phyloP scores from a whole-genome alignment of 2,888 invertebrate species.

The Dastarcus helophoroides region DNA sequence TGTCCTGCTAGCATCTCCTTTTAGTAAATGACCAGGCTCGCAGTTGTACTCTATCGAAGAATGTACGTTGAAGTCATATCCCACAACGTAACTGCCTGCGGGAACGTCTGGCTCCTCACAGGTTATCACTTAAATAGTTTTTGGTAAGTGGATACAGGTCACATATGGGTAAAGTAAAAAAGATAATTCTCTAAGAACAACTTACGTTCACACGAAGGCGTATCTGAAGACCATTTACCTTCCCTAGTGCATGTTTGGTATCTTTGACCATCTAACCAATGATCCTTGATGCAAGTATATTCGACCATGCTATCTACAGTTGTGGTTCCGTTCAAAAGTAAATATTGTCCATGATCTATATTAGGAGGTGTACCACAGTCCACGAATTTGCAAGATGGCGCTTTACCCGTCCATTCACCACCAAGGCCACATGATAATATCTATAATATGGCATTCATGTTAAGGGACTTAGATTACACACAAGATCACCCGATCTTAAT shows the following conservation, averaged over 20 bases:
- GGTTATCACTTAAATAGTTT: constrained; percentile 67
- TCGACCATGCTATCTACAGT: constrained; percentile 68
- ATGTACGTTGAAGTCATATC: constrained; percentile 81
- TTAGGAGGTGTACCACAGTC: constrained; percentile 76
- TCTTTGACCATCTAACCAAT: constrained; percentile 66
- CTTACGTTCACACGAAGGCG: constrained; percentile 77
- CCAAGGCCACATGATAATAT: constrained; percentile 74
- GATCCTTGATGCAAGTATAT: constrained; percentile 71
- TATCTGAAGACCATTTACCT: constrained; percentile 78
- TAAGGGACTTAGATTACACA: too few species aligned
- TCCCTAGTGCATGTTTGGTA: constrained; percentile 65
- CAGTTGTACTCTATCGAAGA: constrained; percentile 82
- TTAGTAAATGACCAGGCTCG: constrained; percentile 69
- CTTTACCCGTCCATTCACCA: constrained; percentile 71
- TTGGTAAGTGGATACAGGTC: too few species aligned
- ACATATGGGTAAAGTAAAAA: too few species aligned
- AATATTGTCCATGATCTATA: constrained; percentile 63
- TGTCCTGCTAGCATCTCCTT: constrained; percentile 57
- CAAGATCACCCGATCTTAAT: too few species aligned
- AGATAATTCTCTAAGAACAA: too few species aligned
- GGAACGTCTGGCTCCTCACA: constrained; percentile 82
- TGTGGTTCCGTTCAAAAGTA: constrained; percentile 65
- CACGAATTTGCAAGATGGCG: constrained; percentile 75
- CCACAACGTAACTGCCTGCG: constrained; percentile 74
- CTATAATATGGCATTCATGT: too few species aligned